phyloP scores from a whole-genome alignment of 2,113 vertebrate species.

The Lagopus muta region DNA sequence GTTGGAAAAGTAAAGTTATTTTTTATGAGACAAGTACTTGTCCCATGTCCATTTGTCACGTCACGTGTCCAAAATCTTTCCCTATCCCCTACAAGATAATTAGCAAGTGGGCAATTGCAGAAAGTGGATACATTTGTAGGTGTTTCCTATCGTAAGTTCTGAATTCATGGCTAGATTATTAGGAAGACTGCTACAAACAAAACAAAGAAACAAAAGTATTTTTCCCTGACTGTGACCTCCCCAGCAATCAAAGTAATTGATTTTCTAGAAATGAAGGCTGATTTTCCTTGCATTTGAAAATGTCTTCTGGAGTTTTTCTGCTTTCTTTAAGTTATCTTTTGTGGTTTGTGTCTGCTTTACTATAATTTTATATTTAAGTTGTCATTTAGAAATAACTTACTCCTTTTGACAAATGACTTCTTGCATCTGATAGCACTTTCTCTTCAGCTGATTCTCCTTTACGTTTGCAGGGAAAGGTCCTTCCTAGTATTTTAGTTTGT shows the following conservation, averaged over 20 bases:
- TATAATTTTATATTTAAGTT: not conserved
- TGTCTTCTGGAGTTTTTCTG: not conserved
- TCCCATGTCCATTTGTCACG: not conserved
- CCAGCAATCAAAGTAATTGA: too few species aligned
- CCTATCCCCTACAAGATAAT: not conserved
- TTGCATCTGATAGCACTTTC: not conserved
- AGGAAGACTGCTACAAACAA: not conserved
- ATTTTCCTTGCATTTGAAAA: not conserved
- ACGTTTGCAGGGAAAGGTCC: not conserved
- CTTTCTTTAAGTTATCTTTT: not conserved
- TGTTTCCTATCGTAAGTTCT: not conserved
- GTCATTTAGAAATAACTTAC: not conserved
- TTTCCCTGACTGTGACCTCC: not conserved
- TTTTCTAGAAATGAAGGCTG: not conserved
- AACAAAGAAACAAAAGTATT: not conserved
- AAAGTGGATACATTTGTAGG: accelerated
- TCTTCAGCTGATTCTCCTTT: not conserved
- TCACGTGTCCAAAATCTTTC: not conserved
- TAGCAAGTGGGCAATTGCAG: not conserved
- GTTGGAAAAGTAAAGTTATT: not conserved
- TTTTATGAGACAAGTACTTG: not conserved
- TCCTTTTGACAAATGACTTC: not conserved
- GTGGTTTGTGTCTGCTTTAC: not conserved
- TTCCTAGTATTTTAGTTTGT: not conserved
- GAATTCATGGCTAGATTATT: not conserved